Conservation (phyloP, 2,888 invertebrate species). For the Morinoia aosen region DNA sequence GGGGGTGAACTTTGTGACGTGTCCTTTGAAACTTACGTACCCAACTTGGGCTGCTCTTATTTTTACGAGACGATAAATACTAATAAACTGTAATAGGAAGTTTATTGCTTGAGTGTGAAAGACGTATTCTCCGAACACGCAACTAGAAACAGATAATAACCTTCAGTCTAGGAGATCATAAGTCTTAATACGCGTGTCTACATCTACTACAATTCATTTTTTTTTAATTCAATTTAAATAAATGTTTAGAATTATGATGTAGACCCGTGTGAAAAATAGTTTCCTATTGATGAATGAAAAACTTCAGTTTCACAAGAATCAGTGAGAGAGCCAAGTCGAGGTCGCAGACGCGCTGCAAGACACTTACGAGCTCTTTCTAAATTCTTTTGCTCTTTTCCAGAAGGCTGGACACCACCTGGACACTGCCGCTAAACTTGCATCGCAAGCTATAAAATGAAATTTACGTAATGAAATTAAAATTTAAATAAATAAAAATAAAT, state of each 20-base stretch:
- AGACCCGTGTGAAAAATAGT: neutral
- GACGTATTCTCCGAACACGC: too few species aligned
- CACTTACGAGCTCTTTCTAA: neutral
- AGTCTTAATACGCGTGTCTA: neutral
- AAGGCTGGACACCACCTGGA: neutral
- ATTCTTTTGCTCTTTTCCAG: neutral
- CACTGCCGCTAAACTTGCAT: neutral
- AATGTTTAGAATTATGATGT: neutral
- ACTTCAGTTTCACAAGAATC: neutral
- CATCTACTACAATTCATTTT: too few species aligned
- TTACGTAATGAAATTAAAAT: too few species aligned
- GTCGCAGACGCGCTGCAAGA: neutral
- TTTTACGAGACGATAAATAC: too few species aligned
- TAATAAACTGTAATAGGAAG: too few species aligned
- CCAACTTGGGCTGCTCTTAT: neutral
- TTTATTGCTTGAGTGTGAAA: too few species aligned
- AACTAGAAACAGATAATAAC: neutral
- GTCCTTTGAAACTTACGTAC: neutral
- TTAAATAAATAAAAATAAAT: too few species aligned
- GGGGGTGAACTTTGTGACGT: neutral
- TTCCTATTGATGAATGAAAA: too few species aligned
- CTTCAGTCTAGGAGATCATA: neutral
- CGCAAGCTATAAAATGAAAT: neutral
- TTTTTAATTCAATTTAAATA: neutral
- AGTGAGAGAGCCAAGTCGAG: too few species aligned